phyloP scores from a whole-genome alignment of 2,797 vertebrate genomes.

The Pelochelys cantorii region DNA sequence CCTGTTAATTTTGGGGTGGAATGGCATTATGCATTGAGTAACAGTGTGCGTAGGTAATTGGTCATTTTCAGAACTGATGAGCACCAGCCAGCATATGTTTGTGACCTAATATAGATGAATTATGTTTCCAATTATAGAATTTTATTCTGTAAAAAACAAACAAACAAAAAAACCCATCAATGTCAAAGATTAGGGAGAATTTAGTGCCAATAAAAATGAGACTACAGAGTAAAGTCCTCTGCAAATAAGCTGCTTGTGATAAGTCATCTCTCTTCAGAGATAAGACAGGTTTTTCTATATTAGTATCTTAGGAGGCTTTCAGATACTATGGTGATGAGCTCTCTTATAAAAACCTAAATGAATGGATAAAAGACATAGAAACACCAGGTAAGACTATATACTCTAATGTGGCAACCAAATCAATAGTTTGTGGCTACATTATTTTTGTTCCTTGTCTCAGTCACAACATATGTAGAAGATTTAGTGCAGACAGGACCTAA shows the following conservation, averaged over 20 bases:
- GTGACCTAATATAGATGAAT: too few relatives aligned
- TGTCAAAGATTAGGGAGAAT: background rate
- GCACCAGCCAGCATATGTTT: too few relatives aligned
- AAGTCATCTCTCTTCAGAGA: background rate
- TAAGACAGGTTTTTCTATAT: background rate
- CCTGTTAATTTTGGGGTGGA: too few relatives aligned
- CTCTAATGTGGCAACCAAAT: slow-evolving; percentile 35
- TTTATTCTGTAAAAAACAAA: too few relatives aligned
- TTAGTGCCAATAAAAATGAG: background rate
- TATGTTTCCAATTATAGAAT: too few relatives aligned
- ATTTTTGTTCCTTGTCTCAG: slow-evolving; percentile 21
- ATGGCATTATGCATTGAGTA: too few relatives aligned
- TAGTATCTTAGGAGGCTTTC: background rate
- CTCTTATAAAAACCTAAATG: slow-evolving; percentile 30
- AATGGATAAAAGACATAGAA: slow-evolving; percentile 36
- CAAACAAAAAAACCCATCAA: too few relatives aligned
- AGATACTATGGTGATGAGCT: background rate
- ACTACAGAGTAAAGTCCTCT: background rate
- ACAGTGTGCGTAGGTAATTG: too few relatives aligned
- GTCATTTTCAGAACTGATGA: too few relatives aligned
- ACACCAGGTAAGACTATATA: slow-evolving; percentile 12
- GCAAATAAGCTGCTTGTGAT: background rate
- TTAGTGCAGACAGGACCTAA: background rate
- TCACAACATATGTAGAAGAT: background rate
- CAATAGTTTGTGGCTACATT: background rate